A percentile compares a stretch with the other conserved stretches of the same genome.
Evolutionary conservation across 2,113 vertebrate genomes (phyloP).

Genomic region (Chinchilla lanigera): DNA sequence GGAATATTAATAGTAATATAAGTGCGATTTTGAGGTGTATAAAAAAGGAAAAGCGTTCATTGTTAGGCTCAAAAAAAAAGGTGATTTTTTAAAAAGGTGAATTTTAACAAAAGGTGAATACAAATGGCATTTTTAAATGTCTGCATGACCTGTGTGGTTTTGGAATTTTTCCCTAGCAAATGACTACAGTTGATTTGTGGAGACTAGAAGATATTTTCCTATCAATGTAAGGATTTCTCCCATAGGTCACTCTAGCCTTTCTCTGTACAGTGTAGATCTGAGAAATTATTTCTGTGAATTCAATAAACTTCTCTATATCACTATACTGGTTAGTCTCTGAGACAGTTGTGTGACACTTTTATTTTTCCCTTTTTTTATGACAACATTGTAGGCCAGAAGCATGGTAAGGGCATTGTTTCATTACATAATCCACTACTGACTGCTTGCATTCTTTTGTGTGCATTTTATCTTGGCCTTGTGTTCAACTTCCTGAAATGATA

Average conservation of each 20-base stretch:
- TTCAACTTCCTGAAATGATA: slow-evolving; percentile 55
- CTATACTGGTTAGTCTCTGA: slow-evolving; percentile 60
- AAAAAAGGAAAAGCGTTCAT: slow-evolving; percentile 79
- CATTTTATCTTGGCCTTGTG: slow-evolving; percentile 71
- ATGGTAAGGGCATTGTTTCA: slow-evolving; percentile 77
- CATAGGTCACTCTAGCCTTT: slow-evolving; percentile 62
- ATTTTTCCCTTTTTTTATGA: slow-evolving; percentile 4
- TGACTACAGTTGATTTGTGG: slow-evolving; percentile 49
- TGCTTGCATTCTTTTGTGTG: slow-evolving; percentile 65
- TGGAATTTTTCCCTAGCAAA: slow-evolving; percentile 72
- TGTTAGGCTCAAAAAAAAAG: slow-evolving; percentile 73
- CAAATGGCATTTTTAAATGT: slow-evolving; percentile 74
- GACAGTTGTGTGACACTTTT: background rate
- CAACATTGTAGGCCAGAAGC: slow-evolving; percentile 69
- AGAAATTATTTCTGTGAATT: slow-evolving; percentile 78
- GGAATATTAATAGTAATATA: slow-evolving; percentile 63
- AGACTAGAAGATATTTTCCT: slow-evolving; percentile 63
- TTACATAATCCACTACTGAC: slow-evolving; percentile 59
- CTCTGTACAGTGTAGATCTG: slow-evolving; percentile 45
- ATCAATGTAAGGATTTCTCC: slow-evolving; percentile 54
- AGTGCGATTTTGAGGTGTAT: slow-evolving; percentile 81
- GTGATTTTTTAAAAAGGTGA: background rate
- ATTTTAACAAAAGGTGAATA: slow-evolving; percentile 78
- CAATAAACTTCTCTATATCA: slow-evolving; percentile 74
- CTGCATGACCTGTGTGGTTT: slow-evolving; percentile 59